These are phyloP conservation scores for Lithobates sylvaticus DNA, from an alignment of 2,797 vertebrate genomes.

Conservation along the genomic window DNA sequence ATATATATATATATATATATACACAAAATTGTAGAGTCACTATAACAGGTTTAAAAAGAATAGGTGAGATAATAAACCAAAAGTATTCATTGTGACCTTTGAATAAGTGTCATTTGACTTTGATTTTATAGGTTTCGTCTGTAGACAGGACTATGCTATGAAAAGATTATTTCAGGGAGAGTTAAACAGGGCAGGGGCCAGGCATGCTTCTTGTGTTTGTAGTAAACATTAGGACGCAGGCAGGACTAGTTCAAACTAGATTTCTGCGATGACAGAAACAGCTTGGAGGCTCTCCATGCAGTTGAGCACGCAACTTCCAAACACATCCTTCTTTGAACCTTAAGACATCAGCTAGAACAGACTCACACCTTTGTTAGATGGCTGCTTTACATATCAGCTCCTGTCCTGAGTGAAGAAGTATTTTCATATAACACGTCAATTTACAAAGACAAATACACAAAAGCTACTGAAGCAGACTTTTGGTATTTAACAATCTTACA, in stretches of 20 bases:
- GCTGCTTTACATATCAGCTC: constrained; percentile 21
- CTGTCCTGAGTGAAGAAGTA: neutral
- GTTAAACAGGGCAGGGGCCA: constrained; percentile 58
- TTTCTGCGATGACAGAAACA: constrained; percentile 45
- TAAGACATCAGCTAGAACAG: neutral
- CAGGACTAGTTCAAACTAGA: constrained; percentile 51
- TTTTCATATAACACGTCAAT: neutral
- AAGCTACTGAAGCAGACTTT: neutral
- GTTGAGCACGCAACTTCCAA: constrained; percentile 33
- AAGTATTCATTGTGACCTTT: constrained; percentile 24
- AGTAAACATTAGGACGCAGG: constrained; percentile 54
- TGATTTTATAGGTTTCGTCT: constrained; percentile 23
- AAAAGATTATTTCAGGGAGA: constrained; percentile 39
- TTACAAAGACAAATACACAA: neutral
- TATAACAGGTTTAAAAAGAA: neutral
- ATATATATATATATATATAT: too few species aligned
- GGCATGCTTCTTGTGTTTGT: constrained; percentile 59
- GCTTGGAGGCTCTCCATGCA: constrained; percentile 49
- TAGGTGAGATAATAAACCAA: constrained; percentile 18
- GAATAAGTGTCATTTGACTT: constrained; percentile 11
- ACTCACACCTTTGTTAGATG: constrained; percentile 36
- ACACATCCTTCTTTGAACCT: constrained; percentile 34
- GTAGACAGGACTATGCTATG: neutral
- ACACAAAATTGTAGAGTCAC: neutral
- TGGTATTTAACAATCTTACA: neutral